Evolutionary conservation across 2,113 vertebrate genomes (phyloP).

Genomic region (Aphyosemion australe): DNA sequence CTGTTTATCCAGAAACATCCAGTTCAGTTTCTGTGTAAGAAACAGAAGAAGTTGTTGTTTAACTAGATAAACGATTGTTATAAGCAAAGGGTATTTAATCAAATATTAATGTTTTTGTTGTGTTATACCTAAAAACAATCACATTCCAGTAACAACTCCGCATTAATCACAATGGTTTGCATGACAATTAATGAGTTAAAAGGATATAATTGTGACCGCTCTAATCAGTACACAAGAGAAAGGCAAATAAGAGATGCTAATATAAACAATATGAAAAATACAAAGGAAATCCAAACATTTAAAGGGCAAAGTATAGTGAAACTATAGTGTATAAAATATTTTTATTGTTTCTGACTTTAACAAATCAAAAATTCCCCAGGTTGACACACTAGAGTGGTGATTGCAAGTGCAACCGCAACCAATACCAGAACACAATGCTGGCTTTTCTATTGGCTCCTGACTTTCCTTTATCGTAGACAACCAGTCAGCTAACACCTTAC

Average conservation of each 20-base stretch:
- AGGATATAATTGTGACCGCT: no score
- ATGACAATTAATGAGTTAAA: not conserved
- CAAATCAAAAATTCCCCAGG: constrained; percentile 1
- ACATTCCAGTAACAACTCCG: not conserved
- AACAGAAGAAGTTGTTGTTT: no score
- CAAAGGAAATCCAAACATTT: no score
- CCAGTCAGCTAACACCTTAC: constrained; percentile 51
- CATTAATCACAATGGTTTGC: not conserved
- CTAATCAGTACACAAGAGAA: no score
- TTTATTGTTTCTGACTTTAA: not conserved
- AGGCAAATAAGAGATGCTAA: no score
- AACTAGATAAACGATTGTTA: no score
- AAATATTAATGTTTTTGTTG: no score
- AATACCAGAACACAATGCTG: constrained; percentile 34
- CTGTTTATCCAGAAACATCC: no score
- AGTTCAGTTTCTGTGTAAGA: no score
- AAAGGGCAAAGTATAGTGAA: no score
- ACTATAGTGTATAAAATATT: not conserved
- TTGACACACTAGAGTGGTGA: constrained; percentile 24
- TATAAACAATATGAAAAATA: no score
- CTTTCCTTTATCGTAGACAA: constrained; percentile 36
- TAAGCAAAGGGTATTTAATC: no score
- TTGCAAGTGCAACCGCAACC: constrained; percentile 33
- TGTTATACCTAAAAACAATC: not conserved
- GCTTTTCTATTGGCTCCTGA: constrained; percentile 50